These are phyloP conservation scores for Ferrisia virgata DNA, from an alignment of 2,888 invertebrate species.

Conservation along the genomic window DNA sequence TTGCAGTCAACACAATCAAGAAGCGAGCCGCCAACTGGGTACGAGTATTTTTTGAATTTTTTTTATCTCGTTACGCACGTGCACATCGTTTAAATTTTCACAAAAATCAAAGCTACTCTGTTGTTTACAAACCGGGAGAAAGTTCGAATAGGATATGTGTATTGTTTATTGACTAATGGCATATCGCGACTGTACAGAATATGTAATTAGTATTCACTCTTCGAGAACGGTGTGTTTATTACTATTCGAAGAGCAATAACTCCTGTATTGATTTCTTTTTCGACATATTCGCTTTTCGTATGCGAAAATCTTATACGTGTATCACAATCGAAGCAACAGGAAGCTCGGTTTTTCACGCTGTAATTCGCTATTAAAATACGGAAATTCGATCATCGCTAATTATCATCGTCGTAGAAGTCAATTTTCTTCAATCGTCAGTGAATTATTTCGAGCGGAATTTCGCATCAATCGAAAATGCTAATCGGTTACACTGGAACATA, in stretches of 20 bases:
- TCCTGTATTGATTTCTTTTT: not conserved
- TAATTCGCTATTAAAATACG: not conserved
- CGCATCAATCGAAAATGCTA: not conserved
- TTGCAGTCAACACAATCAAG: slow-evolving; percentile 76
- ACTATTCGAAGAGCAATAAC: not conserved
- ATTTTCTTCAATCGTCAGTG: not conserved
- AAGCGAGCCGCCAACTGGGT: slow-evolving; percentile 67
- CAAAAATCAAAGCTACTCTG: not conserved
- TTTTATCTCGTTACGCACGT: slow-evolving; percentile 51
- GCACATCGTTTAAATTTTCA: not conserved
- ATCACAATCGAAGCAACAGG: not conserved
- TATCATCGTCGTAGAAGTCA: not conserved
- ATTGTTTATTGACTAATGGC: slow-evolving; percentile 15
- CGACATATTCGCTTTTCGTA: not conserved
- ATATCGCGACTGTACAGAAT: not conserved
- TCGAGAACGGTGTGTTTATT: not conserved
- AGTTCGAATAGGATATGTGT: not conserved
- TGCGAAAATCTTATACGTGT: not conserved
- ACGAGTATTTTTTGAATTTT: slow-evolving; percentile 47
- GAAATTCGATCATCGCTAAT: not conserved
- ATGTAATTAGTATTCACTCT: slow-evolving; percentile 5
- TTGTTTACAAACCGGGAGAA: not conserved
- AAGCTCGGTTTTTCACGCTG: not conserved
- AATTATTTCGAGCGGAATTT: slow-evolving; percentile 11
- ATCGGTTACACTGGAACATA: not conserved